Base-by-base conservation (phyloP, 2,888 invertebrate species). In the Icerya purchasi region DNA sequence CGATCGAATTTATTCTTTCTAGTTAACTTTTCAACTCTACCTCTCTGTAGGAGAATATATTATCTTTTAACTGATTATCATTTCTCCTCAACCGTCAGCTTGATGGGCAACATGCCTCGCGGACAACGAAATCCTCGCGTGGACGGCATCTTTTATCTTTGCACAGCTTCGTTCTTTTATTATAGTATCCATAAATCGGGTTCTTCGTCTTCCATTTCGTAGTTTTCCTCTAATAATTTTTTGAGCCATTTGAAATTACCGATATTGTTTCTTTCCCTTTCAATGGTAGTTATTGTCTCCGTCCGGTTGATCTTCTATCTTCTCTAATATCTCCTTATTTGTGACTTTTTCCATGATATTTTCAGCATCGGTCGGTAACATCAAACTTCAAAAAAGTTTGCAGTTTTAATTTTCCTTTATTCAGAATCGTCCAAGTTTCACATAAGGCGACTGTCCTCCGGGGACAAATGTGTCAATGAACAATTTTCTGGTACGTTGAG, bases 341-440 rank as follows among this genome's bases (percentile, higher is more conserved):
- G 20, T 18, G n/a, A 3, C 3, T 54, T 14, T 3, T 5, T 25
- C 56, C 56, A 24, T 23, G 23, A 18, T 56, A 56, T 56, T 3
- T 18, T 21, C 56, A 56, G 56, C 36, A 56, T 56, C n/a, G n/a
- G 2, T 10, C 36, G 25, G n/a, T 56, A 56, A 36, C 3, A 23
- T 36, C 56, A 56, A 24, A 56, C 20, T 36, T 56, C 56, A 21
- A 56, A 56, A 24, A n/a, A n/a, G n/a, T n/a, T n/a, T n/a, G n/a
- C n/a, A n/a, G n/a, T n/a, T n/a, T n/a, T n/a, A n/a, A n/a, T n/a
- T n/a, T n/a, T n/a, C n/a, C n/a, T n/a, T n/a, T n/a, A n/a, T n/a
- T n/a, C n/a, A n/a, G n/a, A n/a, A n/a, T n/a, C n/a, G 61, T 24
- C 65, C 53, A 14, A 63, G 56, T 14, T 36, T 58, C 53, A 36